Evolutionary conservation across 64 coral and sea anemone species (phyloP), one percentile per base, ranked within the genome.

Genomic region (Pocillopora verrucosa): DNA sequence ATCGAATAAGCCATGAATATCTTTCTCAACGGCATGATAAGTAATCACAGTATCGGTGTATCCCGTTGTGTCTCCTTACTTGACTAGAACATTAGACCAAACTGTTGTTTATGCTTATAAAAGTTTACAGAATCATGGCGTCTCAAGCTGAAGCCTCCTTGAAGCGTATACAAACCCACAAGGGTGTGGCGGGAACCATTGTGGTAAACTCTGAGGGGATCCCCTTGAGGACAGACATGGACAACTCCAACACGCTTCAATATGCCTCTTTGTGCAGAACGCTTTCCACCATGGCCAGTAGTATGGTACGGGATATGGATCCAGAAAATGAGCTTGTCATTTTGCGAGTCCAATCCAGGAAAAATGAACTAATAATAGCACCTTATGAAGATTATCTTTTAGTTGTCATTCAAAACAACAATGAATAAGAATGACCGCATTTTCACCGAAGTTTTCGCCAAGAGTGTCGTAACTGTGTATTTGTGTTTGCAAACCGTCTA

Each of bases 191-290:
- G 34, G 95, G 95, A 6, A 96, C 89, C 22, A 96, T 96, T 36
- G 95, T 96, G 38, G 91, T 96, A 16, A 96, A 96, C 58, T 65
- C 91, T 12, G 95, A 96, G 12, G 95, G 95, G 17, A 87, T 87
- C 34, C 91, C 91, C 15, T 80, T 93, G n/a, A 92, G 88, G 24
- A 86, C 95, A 24, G 91, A 96, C 72, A 82, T 96, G 35, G 95
- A 96, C 77, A 96, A 96, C 84, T 79, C 87, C 17, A 96, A 89
- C 19, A 93, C 95, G 14, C 78, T 90, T 3, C 58, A 79, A 2
- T 90, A 90, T 3, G 95, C 91, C 20, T 78, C 76, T 11, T 73
- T 72, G 56, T 96, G 95, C 76, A 88, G 57, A 59, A 82, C 70
- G 10, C 88, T 96, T 16, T 88, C 77, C 57, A 4, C 62, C 0